A percentile compares a stretch with the other conserved stretches of the same genome.
These are phyloP conservation scores for Anguilla anguilla DNA, from an alignment of 2,797 vertebrate genomes.

Conservation along the genomic window DNA sequence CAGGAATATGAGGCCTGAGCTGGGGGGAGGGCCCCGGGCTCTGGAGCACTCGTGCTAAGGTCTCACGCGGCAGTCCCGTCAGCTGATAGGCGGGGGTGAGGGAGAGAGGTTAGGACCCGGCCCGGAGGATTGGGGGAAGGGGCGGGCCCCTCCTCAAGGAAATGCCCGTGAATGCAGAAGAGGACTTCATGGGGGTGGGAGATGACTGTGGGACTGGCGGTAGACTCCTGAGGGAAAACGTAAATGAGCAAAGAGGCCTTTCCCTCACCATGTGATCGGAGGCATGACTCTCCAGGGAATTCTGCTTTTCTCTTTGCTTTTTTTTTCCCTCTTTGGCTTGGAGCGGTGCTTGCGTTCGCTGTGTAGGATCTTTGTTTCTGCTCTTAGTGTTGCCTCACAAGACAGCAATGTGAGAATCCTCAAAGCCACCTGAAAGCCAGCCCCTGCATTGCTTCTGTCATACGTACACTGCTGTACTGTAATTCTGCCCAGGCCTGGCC, in stretches of 20 bases:
- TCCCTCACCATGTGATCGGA: neutral
- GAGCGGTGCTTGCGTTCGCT: neutral
- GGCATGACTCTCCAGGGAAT: conserved; percentile 15
- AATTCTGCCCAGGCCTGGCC: neutral
- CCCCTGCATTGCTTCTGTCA: neutral
- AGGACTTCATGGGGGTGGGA: neutral
- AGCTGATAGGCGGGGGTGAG: conserved; percentile 5
- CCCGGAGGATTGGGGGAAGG: neutral
- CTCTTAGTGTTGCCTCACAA: neutral
- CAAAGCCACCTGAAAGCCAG: neutral
- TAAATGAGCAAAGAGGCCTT: neutral
- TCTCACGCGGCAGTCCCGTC: neutral
- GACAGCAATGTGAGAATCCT: neutral
- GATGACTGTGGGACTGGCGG: neutral
- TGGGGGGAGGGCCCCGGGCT: neutral
- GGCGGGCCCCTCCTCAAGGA: too few relatives aligned
- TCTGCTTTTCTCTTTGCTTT: neutral
- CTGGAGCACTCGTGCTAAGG: neutral
- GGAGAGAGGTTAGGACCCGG: neutral
- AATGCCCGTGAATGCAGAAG: neutral
- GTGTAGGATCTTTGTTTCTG: neutral
- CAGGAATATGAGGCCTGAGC: neutral
- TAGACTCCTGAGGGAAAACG: neutral
- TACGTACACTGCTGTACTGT: too few relatives aligned
- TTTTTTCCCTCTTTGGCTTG: neutral